Conservation (phyloP, 2,113 vertebrate species). For the Plotosus lineatus region DNA sequence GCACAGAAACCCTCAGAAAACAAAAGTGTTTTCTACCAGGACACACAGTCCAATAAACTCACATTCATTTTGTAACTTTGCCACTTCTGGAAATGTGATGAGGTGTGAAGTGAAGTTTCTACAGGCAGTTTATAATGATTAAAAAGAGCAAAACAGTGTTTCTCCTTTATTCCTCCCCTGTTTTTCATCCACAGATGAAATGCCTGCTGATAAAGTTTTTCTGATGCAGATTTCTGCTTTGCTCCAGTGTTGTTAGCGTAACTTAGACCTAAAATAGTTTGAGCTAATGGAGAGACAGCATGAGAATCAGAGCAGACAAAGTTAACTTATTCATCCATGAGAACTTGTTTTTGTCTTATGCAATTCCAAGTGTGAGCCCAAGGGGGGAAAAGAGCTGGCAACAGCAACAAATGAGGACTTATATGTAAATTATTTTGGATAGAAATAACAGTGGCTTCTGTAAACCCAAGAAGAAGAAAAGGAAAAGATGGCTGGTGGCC, state of each 20-base stretch:
- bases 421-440: background rate
- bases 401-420: background rate
- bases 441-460: background rate
- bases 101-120: constrained; percentile 13
- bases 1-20: no score
- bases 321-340: background rate
- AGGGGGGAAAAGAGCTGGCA: background rate
- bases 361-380: background rate
- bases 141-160: background rate
- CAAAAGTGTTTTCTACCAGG: background rate
- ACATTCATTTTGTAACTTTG: background rate
- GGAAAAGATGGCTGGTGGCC: background rate
- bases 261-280: constrained; percentile 21
- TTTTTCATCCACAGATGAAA: constrained; percentile 9
- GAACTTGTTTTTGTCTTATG: background rate
- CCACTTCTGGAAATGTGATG: constrained; percentile 12
- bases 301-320: background rate
- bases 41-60: background rate
- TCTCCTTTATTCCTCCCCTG: background rate
- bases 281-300: background rate
- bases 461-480: background rate
- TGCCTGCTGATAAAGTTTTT: background rate
- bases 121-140: background rate
- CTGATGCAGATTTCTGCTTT: constrained; percentile 8
- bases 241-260: background rate